These are phyloP conservation scores for Drosophila nasuta DNA, from an alignment of 1,140 invertebrate genomes.

Conservation along the genomic window DNA sequence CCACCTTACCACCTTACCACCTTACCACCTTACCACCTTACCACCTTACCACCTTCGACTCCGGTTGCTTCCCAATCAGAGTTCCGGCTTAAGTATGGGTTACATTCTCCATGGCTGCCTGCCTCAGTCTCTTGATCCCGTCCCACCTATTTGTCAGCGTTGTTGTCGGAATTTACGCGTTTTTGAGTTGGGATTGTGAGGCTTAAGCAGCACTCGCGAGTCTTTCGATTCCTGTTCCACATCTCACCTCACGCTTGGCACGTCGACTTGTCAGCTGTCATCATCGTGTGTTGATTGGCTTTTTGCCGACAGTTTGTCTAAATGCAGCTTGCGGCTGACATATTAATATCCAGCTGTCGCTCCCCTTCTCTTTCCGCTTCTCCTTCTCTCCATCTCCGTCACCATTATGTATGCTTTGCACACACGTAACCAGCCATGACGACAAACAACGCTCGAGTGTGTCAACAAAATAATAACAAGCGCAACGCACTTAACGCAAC, in stretches of 20 bases:
- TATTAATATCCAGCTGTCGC: slow-evolving; percentile 25
- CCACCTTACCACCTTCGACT: neutral
- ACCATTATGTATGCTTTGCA: too few species aligned
- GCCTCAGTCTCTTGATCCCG: neutral
- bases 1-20: too few species aligned
- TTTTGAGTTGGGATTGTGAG: neutral
- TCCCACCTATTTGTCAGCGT: neutral
- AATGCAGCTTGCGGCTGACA: slow-evolving; percentile 24
- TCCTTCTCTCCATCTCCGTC: too few species aligned
- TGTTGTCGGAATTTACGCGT: slow-evolving; percentile 1
- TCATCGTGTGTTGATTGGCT: slow-evolving; percentile 30
- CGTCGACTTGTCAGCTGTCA: slow-evolving; percentile 28
- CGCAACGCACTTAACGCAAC: neutral
- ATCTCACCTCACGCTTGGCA: neutral
- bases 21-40: too few species aligned
- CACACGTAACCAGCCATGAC: slow-evolving; percentile 6
- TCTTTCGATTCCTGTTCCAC: neutral
- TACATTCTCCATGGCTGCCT: neutral
- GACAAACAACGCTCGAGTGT: slow-evolving; percentile 10
- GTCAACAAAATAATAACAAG: slow-evolving; percentile 37
- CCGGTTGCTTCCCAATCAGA: neutral
- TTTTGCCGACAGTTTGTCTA: slow-evolving; percentile 6
- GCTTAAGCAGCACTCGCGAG: neutral
- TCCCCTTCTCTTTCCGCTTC: neutral
- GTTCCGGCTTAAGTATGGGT: slow-evolving; percentile 10